Evolutionary conservation across 2,797 vertebrate species (phyloP).

Genomic region (Craterocephalus amniculus): DNA sequence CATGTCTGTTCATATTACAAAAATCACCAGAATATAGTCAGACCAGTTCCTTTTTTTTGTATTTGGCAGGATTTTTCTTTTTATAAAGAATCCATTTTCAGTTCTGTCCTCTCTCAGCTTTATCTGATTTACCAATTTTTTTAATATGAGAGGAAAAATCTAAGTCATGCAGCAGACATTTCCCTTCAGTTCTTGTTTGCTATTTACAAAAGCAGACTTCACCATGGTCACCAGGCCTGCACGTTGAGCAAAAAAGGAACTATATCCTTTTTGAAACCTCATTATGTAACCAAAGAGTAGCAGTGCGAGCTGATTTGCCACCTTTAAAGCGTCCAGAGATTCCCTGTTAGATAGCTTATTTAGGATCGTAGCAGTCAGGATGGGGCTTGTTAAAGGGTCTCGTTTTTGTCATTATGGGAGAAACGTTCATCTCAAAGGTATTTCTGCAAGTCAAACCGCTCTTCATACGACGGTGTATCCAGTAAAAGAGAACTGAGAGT

Average conservation of each 20-base stretch:
- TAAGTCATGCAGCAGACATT: slow-evolving; percentile 66
- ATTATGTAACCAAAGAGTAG: slow-evolving; percentile 68
- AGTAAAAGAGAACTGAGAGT: slow-evolving; percentile 50
- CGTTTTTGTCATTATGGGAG: slow-evolving; percentile 11
- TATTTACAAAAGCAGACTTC: slow-evolving; percentile 69
- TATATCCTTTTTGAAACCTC: slow-evolving; percentile 71
- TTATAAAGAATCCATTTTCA: slow-evolving; percentile 35
- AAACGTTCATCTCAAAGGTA: slow-evolving; percentile 28
- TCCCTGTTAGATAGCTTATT: slow-evolving; percentile 42
- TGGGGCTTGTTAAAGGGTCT: slow-evolving; percentile 43
- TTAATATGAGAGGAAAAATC: slow-evolving; percentile 53
- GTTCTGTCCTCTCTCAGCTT: slow-evolving; percentile 29
- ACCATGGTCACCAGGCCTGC: slow-evolving; percentile 70
- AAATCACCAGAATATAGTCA: slow-evolving; percentile 38
- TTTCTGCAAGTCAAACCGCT: slow-evolving; percentile 16
- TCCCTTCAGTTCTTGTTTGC: slow-evolving; percentile 65
- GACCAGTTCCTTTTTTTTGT: slow-evolving; percentile 4
- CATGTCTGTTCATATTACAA: slow-evolving; percentile 37
- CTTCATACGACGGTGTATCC: slow-evolving; percentile 33
- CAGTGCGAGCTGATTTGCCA: slow-evolving; percentile 36
- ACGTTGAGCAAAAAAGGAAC: slow-evolving; percentile 52
- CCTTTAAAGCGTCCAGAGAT: slow-evolving; percentile 46
- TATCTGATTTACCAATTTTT: slow-evolving; percentile 61
- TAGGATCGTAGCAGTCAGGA: slow-evolving; percentile 41
- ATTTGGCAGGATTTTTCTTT: slow-evolving; percentile 26